Base-by-base conservation (phyloP, 2,888 invertebrate species). In the Noctua comes region DNA sequence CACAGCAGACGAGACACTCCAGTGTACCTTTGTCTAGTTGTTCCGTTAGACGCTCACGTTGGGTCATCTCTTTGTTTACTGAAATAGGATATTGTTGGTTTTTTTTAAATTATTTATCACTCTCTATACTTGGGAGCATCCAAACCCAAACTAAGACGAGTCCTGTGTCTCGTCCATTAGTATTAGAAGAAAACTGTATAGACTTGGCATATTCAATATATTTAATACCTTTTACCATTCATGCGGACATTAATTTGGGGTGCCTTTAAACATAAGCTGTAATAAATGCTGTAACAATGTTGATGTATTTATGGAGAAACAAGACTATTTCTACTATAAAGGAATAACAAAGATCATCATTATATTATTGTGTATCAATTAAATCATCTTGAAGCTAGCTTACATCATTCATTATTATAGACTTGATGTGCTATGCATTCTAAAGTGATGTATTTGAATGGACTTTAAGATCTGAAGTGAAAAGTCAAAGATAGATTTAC, bases 1-100 rank as follows among this genome's bases (percentile, higher is more conserved):
- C 99, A 91, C 99, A 99, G 93, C 99, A 99, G 27, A 99, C 99
- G 90, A 99, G 97, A 93, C 99, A 99, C 94, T 99, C 99, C 80
- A 99, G 97, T 0, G 97, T 97, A 1, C 98, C 98, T 80, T 97
- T 97, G 85, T 98, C 98, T 72, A 99, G 97, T 94, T 99, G 98
- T 69, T 99, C 98, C 24, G 98, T 98, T 36, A 99, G 97, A 74
- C 98, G 97, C 92, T 99, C 99, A 71, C 98, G 97, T 94, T 99
- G 98, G n/a, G 98, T 98, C 88, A 98, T 97, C 83, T 97, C 97
- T 68, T 84, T 87, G 76, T 84, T 84, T 8, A 83, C 83, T 83
- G 86, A 64, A 83, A 83, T 48, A 51, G 10, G 7, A 40, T 54
- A 18, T n/a, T 40, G 65, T 43, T 51, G 5, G 4, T 3, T 59